A percentile compares a stretch with the other conserved stretches of the same genome.
phyloP scores from a whole-genome alignment of 1,140 invertebrate species.

The Drosophila erecta region DNA sequence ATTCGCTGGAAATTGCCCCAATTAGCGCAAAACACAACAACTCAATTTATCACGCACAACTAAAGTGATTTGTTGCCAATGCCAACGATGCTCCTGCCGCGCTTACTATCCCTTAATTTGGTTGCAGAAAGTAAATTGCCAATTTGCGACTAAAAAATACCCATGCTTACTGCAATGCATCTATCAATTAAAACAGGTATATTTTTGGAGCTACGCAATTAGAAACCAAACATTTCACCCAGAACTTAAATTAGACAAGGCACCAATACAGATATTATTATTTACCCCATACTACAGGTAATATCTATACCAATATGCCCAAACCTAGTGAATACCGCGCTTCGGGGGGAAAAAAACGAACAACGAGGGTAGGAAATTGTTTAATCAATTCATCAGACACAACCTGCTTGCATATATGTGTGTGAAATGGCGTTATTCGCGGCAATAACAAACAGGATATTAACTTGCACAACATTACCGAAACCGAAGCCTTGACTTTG shows the following conservation, averaged over 20 bases:
- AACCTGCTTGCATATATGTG: slow-evolving; percentile 48
- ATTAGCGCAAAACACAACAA: slow-evolving; percentile 81
- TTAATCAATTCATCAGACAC: slow-evolving; percentile 78
- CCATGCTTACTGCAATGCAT: background rate
- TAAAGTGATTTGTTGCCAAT: slow-evolving; percentile 83
- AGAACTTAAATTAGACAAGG: too few species aligned
- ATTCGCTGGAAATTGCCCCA: slow-evolving; percentile 77
- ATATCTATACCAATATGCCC: background rate
- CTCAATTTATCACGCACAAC: slow-evolving; percentile 83
- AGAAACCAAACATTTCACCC: too few species aligned
- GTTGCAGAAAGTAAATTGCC: background rate
- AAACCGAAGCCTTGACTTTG: slow-evolving; percentile 26
- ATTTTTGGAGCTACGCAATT: too few species aligned
- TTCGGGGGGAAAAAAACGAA: slow-evolving; percentile 1
- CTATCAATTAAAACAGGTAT: too few species aligned
- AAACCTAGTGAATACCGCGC: background rate
- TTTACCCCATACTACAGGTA: too few species aligned
- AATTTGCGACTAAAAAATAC: background rate
- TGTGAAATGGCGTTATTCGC: slow-evolving; percentile 56
- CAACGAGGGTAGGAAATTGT: slow-evolving; percentile 77
- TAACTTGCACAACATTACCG: slow-evolving; percentile 74
- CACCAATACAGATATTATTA: background rate
- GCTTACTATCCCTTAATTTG: background rate
- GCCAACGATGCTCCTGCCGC: slow-evolving; percentile 54
- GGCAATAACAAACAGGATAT: slow-evolving; percentile 82